A percentile compares a stretch with the other conserved stretches of the same genome.
These are phyloP conservation scores for Microchirus variegatus DNA, from an alignment of 2,797 vertebrate genomes.

Conservation along the genomic window DNA sequence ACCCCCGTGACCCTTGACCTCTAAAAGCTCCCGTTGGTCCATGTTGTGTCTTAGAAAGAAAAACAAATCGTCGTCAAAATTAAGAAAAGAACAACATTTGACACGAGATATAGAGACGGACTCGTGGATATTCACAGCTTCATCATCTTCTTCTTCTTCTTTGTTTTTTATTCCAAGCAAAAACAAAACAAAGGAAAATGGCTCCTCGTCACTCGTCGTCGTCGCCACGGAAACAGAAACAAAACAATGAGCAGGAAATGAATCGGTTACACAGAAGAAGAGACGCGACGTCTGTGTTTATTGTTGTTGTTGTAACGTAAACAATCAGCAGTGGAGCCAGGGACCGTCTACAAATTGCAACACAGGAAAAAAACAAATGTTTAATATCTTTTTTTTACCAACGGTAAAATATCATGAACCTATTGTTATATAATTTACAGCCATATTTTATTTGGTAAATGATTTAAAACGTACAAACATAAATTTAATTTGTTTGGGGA, in stretches of 20 bases:
- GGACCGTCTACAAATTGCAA: no score
- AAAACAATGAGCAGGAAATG: conserved; percentile 70
- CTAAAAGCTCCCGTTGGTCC: conserved; percentile 65
- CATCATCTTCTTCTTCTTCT: conserved; percentile 53
- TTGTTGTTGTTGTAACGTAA: no score
- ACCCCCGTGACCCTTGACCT: conserved; percentile 68
- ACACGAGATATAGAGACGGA: conserved; percentile 78
- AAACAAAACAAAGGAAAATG: conserved; percentile 63
- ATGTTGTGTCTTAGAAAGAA: conserved; percentile 66
- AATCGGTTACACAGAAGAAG: conserved; percentile 63
- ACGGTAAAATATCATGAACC: no score
- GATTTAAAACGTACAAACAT: conserved; percentile 28
- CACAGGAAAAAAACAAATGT: no score
- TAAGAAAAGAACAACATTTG: conserved; percentile 75
- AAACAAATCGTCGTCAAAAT: conserved; percentile 54
- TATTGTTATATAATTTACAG: no score
- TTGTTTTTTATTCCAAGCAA: conserved; percentile 65
- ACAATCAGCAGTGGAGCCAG: no score
- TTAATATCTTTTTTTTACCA: no score
- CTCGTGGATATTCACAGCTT: conserved; percentile 79
- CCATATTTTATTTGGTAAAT: no score
- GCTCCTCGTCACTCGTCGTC: conserved; percentile 51
- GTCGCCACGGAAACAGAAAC: conserved; percentile 9
- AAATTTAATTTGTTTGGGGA: conserved; percentile 28
- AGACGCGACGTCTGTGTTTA: background rate